A percentile compares a stretch with the other conserved stretches of the same genome.
Evolutionary conservation across 1,140 invertebrate genomes (phyloP).

Genomic region (Drosophila albomicans): DNA sequence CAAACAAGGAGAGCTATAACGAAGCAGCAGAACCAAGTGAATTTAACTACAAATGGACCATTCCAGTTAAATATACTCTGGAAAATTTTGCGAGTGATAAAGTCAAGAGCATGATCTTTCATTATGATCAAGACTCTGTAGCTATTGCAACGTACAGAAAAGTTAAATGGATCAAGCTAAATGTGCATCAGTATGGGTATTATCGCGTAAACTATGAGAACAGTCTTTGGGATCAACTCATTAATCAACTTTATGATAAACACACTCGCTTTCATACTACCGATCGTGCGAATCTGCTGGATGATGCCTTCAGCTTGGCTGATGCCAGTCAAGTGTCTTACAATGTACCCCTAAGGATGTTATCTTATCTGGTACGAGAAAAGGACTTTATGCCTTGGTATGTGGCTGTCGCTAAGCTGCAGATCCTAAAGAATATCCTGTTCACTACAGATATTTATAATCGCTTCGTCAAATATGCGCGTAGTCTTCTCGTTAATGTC

Average conservation of each 20-base stretch:
- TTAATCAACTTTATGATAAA: constrained; percentile 85
- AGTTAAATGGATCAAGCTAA: constrained; percentile 93
- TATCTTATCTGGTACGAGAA: constrained; percentile 89
- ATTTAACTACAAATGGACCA: constrained; percentile 91
- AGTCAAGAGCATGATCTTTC: constrained; percentile 69
- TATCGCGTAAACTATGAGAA: constrained; percentile 94
- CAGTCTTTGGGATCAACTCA: constrained; percentile 89
- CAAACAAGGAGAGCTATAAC: constrained; percentile 87
- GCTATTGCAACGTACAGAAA: constrained; percentile 16
- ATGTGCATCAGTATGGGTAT: constrained; percentile 93
- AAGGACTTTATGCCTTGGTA: constrained; percentile 90
- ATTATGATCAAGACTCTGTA: constrained; percentile 27
- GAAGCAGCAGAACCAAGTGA: constrained; percentile 85
- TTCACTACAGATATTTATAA: constrained; percentile 86
- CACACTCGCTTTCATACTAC: constrained; percentile 86
- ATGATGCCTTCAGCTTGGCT: constrained; percentile 94
- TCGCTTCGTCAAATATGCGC: constrained; percentile 87
- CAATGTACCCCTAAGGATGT: constrained; percentile 88
- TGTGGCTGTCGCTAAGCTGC: constrained; percentile 85
- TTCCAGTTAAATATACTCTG: constrained; percentile 90
- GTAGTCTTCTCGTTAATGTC: constrained; percentile 85
- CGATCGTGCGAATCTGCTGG: constrained; percentile 93
- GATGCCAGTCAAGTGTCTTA: constrained; percentile 89
- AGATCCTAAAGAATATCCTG: constrained; percentile 86
- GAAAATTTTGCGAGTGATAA: constrained; percentile 85